phyloP scores from a whole-genome alignment of 1,140 invertebrate genomes.

The Delia radicum region DNA sequence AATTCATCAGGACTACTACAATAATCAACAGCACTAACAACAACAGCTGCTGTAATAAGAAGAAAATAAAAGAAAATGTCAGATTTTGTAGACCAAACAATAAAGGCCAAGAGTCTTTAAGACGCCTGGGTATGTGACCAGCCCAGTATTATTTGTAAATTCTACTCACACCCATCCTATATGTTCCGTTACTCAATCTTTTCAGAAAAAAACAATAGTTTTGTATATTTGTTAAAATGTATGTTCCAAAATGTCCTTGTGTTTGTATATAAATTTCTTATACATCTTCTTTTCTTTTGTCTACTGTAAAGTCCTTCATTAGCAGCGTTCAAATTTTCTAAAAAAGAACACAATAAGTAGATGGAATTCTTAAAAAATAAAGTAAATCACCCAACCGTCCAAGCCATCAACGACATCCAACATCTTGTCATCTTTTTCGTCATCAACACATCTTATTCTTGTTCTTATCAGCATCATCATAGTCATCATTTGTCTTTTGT shows the following conservation, averaged over 20 bases:
- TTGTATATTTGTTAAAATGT: conserved; percentile 1
- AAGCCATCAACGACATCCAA: neutral
- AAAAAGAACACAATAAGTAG: neutral
- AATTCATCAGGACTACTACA: neutral
- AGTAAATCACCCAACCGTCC: neutral
- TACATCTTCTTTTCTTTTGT: neutral
- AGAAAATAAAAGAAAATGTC: too few species aligned
- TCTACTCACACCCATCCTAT: neutral
- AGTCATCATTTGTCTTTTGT: neutral
- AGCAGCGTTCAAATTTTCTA: neutral
- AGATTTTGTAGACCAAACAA: neutral
- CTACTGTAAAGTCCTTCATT: neutral
- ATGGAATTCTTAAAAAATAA: too few species aligned
- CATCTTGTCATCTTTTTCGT: conserved; percentile 1
- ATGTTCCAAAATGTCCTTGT: neutral
- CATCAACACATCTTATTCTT: neutral
- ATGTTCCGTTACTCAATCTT: neutral
- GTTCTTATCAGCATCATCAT: neutral
- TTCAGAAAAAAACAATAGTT: neutral
- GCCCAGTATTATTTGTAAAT: neutral
- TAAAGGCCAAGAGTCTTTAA: neutral
- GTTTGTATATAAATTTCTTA: neutral
- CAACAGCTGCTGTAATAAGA: neutral
- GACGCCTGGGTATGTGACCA: neutral
- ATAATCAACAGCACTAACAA: neutral